Base-by-base conservation (phyloP, 2,888 invertebrate genomes). In the Sphaerophoria taeniata region DNA sequence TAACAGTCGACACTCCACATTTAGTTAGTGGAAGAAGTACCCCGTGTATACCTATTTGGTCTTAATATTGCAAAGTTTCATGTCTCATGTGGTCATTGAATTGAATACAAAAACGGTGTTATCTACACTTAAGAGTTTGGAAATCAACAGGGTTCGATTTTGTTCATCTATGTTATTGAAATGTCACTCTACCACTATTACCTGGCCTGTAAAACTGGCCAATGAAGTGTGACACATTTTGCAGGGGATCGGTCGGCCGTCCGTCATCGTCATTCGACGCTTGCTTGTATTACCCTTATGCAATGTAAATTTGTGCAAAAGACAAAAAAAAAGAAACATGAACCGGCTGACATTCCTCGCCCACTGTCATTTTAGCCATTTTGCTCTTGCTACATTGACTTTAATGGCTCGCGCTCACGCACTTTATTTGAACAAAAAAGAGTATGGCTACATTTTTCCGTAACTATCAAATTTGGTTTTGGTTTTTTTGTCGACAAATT, bases 151-250 rank as follows among this genome's bases (percentile, higher is more conserved):
- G 51, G 53, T 71, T 65, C 56, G 71, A 63, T 43, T 43, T 3
- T 9, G 12, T 43, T 9, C 58, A 58, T 71, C 43, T 14, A 63
- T 63, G 65, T 67, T 67, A 84, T 75, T 79, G 75, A 75, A 79
- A 60, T 61, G 70, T 75, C 84, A 61, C 53, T 55, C 55, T 71
- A 65, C 31, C 61, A 72, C 49, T 24, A 24, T 24, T 24, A 24
- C 24, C 24, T 24, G 24, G 2, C 24, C 56, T 14, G n/a, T n/a
- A 11, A 11, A 4, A 45, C 45, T 67, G 14, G 53, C 61, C 79
- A 72, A 75, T 75, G 75, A 84, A 75, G 79, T 79, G 84, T 84
- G 79, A 84, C 84, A 55, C 49, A 72, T 12, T 24, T 14, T 16
- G 31, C 55, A 55, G 65, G 71, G 75, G 75, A 75, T 79, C 67